Evolutionary conservation across 2,888 invertebrate genomes (phyloP), one percentile per base, ranked within the genome.

Genomic region (Pegoplata infirma): DNA sequence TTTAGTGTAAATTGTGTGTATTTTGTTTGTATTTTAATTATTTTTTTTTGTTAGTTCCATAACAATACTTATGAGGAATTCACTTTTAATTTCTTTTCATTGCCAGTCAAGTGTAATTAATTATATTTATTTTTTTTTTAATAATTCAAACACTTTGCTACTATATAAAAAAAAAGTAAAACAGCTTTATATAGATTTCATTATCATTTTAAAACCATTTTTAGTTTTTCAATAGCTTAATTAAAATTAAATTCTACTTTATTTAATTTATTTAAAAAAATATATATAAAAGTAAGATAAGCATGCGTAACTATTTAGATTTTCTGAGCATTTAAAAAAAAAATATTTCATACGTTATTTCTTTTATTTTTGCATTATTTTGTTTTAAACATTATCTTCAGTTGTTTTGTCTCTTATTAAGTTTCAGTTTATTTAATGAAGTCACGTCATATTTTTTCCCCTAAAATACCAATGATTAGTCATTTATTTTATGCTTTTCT

Each of bases 51-150:
- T 83, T 83, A 56, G 69, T 75, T 75, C 67, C 75, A 75, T 75
- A 75, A 72, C 67, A 61, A 61, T 75, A 72, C 75, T 58, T 75
- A 72, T 49, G 71, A 79, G 75, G 71, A 75, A 72, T 82, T 85
- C 82, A 86, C 86, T 86, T 85, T 86, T 86, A 85, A 87, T 86
- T 86, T 86, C 87, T 86, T 87, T 87, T 86, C 87, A 86, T 84
- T 87, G 85, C 77, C 83, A 83, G 56, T 56, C 49, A 79, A 63
- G 72, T 76, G 64, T 73, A 69, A 66, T 80, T 64, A 53, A 67
- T 75, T 68, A n/a, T 55, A 36, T 19, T 3, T 63, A 32, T 59
- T 61, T 63, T 36, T 55, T 46, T 19, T 56, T 47, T 73, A 49
- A 55, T 71, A 61, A 58, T 75, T 79, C 49, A 28, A 61, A 58